Base-by-base conservation (phyloP, 2,888 invertebrate genomes). In the Thereva unica region DNA sequence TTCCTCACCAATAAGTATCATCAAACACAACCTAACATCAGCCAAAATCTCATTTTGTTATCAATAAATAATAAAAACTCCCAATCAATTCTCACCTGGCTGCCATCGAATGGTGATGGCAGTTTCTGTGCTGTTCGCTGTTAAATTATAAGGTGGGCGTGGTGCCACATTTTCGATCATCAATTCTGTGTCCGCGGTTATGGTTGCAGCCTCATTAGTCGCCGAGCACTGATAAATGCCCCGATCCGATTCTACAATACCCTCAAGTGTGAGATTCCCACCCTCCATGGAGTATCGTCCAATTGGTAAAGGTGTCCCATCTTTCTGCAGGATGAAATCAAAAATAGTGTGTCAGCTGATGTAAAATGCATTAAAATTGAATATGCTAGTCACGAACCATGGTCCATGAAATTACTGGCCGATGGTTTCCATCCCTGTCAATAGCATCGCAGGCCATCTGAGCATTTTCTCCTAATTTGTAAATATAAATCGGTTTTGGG, bases 91-190 rank as follows among this genome's bases (percentile, higher is more conserved):
- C 76, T 76, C 72, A 83, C 85, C 86, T 47, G 94, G 92, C 71
- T 88, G 84, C 96, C 95, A 96, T 47, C 87, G 85, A 37, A 96
- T 81, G 63, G 89, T 90, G 52, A 95, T 88, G 63, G 89, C 87
- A 73, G 85, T 85, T 69, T 85, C 83, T 0, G 88, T 86, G 63
- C 91, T 87, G 69, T 87, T 87, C 34, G 92, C 93, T 34, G 89
- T 86, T 50, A 97, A 85, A 82, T 93, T 91, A 81, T 92, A 90
- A 0, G 96, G 95, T 10, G 95, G 93, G 75, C 93, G 89, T n/a
- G 95, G 94, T 37, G 93, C 90, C 59, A 91, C 88, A 78, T 92
- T 94, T 82, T 92, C 89, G 54, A 93, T 89, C 79, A 91, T 86
- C 68, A 93, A 83, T 82, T 93, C 92, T 0, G 91, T 87, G 81